Evolutionary conservation across 2,888 invertebrate genomes (phyloP), one percentile per base, ranked within the genome.

Genomic region (Arrhopalites spinosus): DNA sequence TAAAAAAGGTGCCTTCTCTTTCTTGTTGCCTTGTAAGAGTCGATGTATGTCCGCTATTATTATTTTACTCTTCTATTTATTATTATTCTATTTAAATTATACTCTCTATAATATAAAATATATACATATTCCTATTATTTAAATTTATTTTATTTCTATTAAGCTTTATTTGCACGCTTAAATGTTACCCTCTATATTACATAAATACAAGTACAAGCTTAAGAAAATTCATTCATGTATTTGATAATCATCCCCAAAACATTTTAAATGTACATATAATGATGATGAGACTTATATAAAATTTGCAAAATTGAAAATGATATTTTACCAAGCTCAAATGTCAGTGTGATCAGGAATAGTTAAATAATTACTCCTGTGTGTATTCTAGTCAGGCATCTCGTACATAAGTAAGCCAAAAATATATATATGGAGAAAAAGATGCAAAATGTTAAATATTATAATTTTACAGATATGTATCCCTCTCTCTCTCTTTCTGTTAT

Each of bases 141-240:
- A 59, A 23, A 23, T 50, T 11, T 50, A 15, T 2, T 50, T 50
- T 50, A 3, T 50, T 3, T 63, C 63, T 63, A 11, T 68, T 69
- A 30, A 68, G 67, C 70, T 70, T n/a, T 50, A 15, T 27, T 29
- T 70, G 70, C 70, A 70, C 70, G 70, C 70, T 70, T 70, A 20
- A n/a, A 70, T 70, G 70, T 70, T 47, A 23, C 36, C 59, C 29
- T 69, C n/a, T 56, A 7, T 30, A 13, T 63, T 66, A 61, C 29
- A 61, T 23, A 25, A 27, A n/a, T n/a, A 15, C 56, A 56, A 20
- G n/a, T n/a, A n/a, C n/a, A n/a, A n/a, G n/a, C n/a, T n/a, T n/a
- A n/a, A n/a, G n/a, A n/a, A n/a, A n/a, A n/a, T n/a, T n/a, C n/a
- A n/a, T n/a, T n/a, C n/a, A n/a, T n/a, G n/a, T n/a, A n/a, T n/a